phyloP scores from a whole-genome alignment of 2,113 vertebrate species.

The Otis tarda region DNA sequence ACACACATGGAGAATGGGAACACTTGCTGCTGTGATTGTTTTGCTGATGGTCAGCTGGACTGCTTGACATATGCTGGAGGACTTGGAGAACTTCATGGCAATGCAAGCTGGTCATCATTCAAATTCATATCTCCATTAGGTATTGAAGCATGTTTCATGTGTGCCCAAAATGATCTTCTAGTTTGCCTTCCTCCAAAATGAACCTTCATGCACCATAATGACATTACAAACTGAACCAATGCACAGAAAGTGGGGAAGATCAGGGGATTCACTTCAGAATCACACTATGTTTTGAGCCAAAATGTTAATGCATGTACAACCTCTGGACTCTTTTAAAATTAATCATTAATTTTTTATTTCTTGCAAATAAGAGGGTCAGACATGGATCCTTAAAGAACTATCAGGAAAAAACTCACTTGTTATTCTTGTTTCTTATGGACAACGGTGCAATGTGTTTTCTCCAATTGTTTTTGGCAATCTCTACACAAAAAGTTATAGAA shows the following conservation, averaged over 20 bases:
- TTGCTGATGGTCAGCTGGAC: not conserved
- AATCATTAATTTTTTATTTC: not conserved
- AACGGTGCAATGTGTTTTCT: not conserved
- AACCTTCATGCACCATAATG: not conserved
- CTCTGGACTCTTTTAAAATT: not conserved
- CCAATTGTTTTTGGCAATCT: not conserved
- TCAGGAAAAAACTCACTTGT: not conserved
- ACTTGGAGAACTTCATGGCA: not conserved
- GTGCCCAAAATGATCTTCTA: not conserved
- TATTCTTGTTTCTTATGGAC: not conserved
- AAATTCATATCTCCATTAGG: not conserved
- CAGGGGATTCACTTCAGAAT: not conserved
- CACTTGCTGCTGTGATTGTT: not conserved
- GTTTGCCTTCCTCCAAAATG: not conserved
- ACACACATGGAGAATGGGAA: not conserved
- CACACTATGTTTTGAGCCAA: not conserved
- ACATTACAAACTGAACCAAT: not conserved
- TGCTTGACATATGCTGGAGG: not conserved
- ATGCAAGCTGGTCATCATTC: not conserved
- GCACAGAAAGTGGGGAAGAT: not conserved
- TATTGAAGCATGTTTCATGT: not conserved
- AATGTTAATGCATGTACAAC: not conserved
- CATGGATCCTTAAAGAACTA: not conserved
- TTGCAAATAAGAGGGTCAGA: not conserved
- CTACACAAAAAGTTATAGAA: not conserved